These are phyloP conservation scores for Drosophila mayaguana DNA, from an alignment of 2,888 invertebrate genomes.

Conservation along the genomic window DNA sequence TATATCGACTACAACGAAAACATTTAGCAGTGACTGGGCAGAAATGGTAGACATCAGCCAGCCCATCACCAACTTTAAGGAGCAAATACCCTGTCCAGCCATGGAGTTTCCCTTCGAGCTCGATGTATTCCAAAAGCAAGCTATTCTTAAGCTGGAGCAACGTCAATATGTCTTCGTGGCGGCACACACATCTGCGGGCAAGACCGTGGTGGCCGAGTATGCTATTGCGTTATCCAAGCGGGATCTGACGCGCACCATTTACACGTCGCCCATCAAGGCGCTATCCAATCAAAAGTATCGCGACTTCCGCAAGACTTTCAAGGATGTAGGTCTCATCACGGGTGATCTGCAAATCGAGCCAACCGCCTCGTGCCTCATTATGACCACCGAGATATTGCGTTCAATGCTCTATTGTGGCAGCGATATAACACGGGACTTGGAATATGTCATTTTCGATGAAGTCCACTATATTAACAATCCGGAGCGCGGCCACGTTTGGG, in stretches of 20 bases:
- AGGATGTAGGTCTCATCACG: conserved; percentile 96
- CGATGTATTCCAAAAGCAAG: conserved; percentile 98
- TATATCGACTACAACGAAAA: conserved; percentile 87
- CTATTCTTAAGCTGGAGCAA: conserved; percentile 96
- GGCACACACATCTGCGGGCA: conserved; percentile 99
- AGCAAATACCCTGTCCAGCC: conserved; percentile 93
- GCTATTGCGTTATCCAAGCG: conserved; percentile 97
- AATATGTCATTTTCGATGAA: conserved; percentile 99
- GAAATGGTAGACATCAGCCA: conserved; percentile 93
- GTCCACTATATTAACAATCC: conserved; percentile 99
- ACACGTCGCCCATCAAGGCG: conserved; percentile 99
- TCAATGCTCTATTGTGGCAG: conserved; percentile 98
- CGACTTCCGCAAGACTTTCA: conserved; percentile 96
- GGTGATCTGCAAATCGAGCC: conserved; percentile 98
- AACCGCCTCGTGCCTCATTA: conserved; percentile 97
- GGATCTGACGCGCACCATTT: conserved; percentile 96
- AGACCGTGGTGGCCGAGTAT: conserved; percentile 99
- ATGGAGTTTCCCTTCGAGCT: conserved; percentile 95
- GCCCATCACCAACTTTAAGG: conserved; percentile 92
- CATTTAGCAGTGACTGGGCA: conserved; percentile 90
- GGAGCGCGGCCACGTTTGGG: conserved; percentile 99
- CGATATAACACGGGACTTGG: conserved; percentile 97
- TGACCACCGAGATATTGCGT: conserved; percentile 99
- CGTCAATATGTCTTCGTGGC: conserved; percentile 99
- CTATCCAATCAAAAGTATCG: conserved; percentile 99